phyloP scores from a whole-genome alignment of 1,140 invertebrate species.

The Tetraneura akinire region DNA sequence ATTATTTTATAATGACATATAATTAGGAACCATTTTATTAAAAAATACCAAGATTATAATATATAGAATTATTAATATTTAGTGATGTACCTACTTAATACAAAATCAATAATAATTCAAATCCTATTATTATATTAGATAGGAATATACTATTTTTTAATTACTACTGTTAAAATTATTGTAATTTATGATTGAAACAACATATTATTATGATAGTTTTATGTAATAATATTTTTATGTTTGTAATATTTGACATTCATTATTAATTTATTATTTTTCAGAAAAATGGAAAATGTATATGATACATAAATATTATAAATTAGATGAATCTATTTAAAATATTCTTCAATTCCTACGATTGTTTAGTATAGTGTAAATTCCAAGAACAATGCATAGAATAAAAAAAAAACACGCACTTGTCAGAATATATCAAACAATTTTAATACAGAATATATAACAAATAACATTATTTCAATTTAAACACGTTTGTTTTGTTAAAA shows the following conservation, averaged over 20 bases:
- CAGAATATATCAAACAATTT: conserved; percentile 29
- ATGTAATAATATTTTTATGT: background rate
- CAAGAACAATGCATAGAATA: conserved; percentile 1
- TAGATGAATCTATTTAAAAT: background rate
- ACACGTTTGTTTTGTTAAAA: conserved; percentile 32
- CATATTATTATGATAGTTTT: background rate
- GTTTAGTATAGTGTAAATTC: background rate
- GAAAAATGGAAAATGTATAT: background rate
- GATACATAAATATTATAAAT: background rate
- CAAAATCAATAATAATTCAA: background rate
- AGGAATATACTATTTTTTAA: too few species aligned
- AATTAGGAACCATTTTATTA: background rate
- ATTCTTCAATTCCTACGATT: background rate
- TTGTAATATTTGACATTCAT: background rate
- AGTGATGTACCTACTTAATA: background rate
- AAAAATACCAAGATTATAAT: background rate
- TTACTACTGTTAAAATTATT: too few species aligned
- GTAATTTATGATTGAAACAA: too few species aligned
- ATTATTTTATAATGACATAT: background rate
- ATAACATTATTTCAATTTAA: conserved; percentile 9
- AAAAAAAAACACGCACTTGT: background rate
- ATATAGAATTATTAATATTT: background rate
- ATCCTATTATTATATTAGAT: background rate
- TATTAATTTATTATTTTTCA: background rate
- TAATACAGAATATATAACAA: conserved; percentile 8